Evolutionary conservation across 2,113 vertebrate genomes (phyloP).

Genomic region (Cavia aperea): DNA sequence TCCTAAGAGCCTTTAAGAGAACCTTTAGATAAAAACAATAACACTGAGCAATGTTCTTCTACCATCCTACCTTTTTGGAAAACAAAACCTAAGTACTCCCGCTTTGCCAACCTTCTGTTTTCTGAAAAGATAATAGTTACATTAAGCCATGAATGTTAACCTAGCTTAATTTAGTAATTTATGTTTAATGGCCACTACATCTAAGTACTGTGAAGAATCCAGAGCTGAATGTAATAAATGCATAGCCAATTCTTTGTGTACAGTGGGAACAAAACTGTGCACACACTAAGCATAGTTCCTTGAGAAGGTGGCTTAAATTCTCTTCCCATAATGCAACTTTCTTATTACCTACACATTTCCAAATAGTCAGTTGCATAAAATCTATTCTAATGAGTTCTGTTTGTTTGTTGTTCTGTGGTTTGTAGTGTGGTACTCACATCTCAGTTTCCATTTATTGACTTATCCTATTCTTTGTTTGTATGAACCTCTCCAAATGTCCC

Average conservation of each 20-base stretch:
- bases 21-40: neutral
- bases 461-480: neutral
- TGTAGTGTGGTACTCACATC: neutral
- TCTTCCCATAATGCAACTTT: neutral
- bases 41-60: neutral
- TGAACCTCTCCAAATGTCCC: neutral
- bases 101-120: neutral
- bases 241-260: neutral
- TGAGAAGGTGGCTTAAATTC: neutral
- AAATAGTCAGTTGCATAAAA: neutral
- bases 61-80: too few species aligned
- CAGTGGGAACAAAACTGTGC: neutral
- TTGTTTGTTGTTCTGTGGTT: neutral
- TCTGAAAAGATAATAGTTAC: neutral
- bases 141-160: neutral
- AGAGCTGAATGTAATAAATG: neutral
- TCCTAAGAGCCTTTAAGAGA: neutral
- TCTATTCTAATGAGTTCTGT: neutral
- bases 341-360: neutral
- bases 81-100: neutral
- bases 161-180: neutral
- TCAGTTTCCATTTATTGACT: neutral
- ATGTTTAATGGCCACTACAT: neutral
- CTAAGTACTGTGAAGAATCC: neutral
- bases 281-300: neutral